These are phyloP conservation scores for Troilus luridus DNA, from an alignment of 2,888 invertebrate species.

Conservation along the genomic window DNA sequence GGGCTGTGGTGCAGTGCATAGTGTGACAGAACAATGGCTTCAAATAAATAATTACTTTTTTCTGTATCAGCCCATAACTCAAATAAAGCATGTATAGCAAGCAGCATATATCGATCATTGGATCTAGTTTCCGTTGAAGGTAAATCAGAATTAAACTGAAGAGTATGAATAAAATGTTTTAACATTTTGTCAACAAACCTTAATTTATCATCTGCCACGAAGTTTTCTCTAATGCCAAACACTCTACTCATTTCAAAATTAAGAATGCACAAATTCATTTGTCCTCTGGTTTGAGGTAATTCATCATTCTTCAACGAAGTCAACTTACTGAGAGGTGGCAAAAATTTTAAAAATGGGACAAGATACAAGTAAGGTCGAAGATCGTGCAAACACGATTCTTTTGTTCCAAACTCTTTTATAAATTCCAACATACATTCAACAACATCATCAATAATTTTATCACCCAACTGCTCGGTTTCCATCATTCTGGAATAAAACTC, in stretches of 20 bases:
- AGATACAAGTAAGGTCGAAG: constrained; percentile 83
- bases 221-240: constrained; percentile 51
- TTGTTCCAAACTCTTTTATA: constrained; percentile 86
- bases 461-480: constrained; percentile 72
- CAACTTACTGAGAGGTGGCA: constrained; percentile 52
- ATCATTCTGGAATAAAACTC: constrained; percentile 79
- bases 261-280: constrained; percentile 60
- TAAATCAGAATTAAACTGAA: constrained; percentile 51
- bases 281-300: constrained; percentile 61
- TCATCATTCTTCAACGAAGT: constrained; percentile 60
- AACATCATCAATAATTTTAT: constrained; percentile 71
- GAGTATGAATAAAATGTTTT: constrained; percentile 53
- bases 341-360: constrained; percentile 38
- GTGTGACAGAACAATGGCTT: constrained; percentile 81
- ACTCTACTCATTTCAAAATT: constrained; percentile 50
- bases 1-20: constrained; percentile 83
- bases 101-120: constrained; percentile 82
- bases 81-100: constrained; percentile 81
- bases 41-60: constrained; percentile 70
- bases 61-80: constrained; percentile 72
- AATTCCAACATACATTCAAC: constrained; percentile 83
- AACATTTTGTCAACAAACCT: constrained; percentile 44
- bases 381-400: constrained; percentile 89
- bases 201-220: constrained; percentile 29
- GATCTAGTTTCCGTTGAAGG: constrained; percentile 61